A percentile compares a stretch with the other conserved stretches of the same genome.
phyloP scores from a whole-genome alignment of 1,140 invertebrate species.

The Drosophila kohkoa region DNA sequence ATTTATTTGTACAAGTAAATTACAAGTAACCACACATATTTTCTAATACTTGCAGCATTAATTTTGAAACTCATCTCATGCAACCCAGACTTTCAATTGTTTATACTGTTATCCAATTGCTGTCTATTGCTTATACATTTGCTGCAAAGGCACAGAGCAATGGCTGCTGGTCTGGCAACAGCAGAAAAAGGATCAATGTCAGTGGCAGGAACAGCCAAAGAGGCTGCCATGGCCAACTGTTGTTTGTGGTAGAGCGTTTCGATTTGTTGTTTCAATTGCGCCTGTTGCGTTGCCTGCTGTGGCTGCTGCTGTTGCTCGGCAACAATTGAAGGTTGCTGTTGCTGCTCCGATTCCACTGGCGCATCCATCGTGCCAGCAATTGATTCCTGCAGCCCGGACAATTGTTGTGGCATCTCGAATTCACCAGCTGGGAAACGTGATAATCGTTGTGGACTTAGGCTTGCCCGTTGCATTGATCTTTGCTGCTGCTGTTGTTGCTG shows the following conservation, averaged over 20 bases:
- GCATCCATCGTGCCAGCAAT: neutral
- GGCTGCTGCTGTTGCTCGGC: neutral
- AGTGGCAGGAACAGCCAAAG: neutral
- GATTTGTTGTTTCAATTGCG: conserved; percentile 9
- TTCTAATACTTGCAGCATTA: no score
- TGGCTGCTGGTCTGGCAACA: neutral
- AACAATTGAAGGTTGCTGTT: no score
- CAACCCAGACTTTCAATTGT: neutral
- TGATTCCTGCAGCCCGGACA: neutral
- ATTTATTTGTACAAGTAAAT: no score
- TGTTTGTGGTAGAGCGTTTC: conserved; percentile 13
- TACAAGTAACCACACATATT: no score
- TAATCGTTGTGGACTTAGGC: neutral
- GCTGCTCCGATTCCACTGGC: neutral
- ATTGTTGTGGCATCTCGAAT: neutral
- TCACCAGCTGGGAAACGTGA: conserved; percentile 5
- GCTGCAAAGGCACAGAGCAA: conserved; percentile 11
- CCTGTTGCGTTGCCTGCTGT: neutral
- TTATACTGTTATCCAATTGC: neutral
- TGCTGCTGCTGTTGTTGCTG: no score
- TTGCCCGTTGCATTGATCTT: neutral
- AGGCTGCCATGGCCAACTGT: conserved; percentile 5
- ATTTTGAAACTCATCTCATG: no score
- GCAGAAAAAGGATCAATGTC: no score
- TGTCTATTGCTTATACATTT: neutral